phyloP scores from a whole-genome alignment of 2,797 vertebrate species.

The Brachymystax lenok region DNA sequence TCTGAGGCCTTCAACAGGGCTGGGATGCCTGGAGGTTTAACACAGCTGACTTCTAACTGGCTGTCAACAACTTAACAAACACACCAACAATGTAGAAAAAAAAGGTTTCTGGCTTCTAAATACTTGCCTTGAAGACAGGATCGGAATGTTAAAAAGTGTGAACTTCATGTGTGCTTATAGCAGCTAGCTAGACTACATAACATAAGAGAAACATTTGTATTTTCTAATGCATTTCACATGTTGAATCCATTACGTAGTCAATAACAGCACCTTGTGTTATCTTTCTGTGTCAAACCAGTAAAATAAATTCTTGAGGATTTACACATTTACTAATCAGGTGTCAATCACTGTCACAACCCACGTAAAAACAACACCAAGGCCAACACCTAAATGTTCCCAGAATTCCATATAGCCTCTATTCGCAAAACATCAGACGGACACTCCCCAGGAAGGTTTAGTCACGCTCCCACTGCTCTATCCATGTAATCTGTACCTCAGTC shows the following conservation, averaged over 20 bases:
- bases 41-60: slow-evolving; percentile 50
- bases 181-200: slow-evolving; percentile 14
- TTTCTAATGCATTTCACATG: slow-evolving; percentile 40
- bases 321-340: slow-evolving; percentile 47
- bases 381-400: slow-evolving; percentile 38
- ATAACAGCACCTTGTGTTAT: slow-evolving; percentile 46
- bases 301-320: slow-evolving; percentile 44
- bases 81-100: slow-evolving; percentile 43
- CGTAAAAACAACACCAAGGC: slow-evolving; percentile 38
- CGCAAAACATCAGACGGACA: slow-evolving; percentile 33
- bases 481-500: slow-evolving; percentile 50
- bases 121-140: slow-evolving; percentile 23
- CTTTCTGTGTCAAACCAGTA: slow-evolving; percentile 45
- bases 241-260: slow-evolving; percentile 53
- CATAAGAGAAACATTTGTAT: background rate
- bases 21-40: slow-evolving; percentile 51
- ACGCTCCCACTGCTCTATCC: slow-evolving; percentile 46
- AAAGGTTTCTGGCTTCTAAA: slow-evolving; percentile 39
- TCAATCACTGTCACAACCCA: slow-evolving; percentile 51
- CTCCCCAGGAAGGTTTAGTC: slow-evolving; percentile 33
- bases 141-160: slow-evolving; percentile 33
- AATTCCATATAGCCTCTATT: slow-evolving; percentile 36
- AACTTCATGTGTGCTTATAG: slow-evolving; percentile 26
- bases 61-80: slow-evolving; percentile 60
- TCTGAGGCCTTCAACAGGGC: slow-evolving; percentile 38